A percentile compares a stretch with the other conserved stretches of the same genome.
These are phyloP conservation scores for Noctua janthina DNA, from an alignment of 2,888 invertebrate genomes.

Conservation along the genomic window DNA sequence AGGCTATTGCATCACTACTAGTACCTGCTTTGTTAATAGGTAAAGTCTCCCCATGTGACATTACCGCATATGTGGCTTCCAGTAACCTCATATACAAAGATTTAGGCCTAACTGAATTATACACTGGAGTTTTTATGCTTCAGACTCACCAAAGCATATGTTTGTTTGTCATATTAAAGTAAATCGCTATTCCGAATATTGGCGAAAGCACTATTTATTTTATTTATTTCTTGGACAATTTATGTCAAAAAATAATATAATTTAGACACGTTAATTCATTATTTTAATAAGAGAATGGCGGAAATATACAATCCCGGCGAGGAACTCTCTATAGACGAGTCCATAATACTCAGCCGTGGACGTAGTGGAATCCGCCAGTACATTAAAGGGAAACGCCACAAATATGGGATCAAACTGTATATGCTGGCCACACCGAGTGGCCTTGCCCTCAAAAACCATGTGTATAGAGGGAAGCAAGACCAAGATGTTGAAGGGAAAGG, in stretches of 20 bases:
- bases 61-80: no score
- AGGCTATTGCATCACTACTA: no score
- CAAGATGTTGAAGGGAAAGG: slow-evolving; percentile 3
- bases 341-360: neutral
- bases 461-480: neutral
- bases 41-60: no score
- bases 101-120: no score
- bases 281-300: neutral
- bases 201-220: neutral
- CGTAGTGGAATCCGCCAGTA: neutral
- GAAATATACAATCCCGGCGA: slow-evolving; percentile 9
- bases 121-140: no score
- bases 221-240: neutral
- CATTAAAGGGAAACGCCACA: neutral
- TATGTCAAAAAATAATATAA: neutral
- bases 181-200: fast-evolving
- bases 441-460: slow-evolving; percentile 8
- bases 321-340: neutral
- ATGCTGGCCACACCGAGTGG: slow-evolving; percentile 12
- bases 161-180: no score
- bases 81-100: no score
- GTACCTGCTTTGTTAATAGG: no score
- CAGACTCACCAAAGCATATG: no score
- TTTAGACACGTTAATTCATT: neutral
- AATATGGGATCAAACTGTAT: slow-evolving; percentile 2